Base-by-base conservation (phyloP, 2,888 invertebrate genomes). In the Anorthoa munda region DNA sequence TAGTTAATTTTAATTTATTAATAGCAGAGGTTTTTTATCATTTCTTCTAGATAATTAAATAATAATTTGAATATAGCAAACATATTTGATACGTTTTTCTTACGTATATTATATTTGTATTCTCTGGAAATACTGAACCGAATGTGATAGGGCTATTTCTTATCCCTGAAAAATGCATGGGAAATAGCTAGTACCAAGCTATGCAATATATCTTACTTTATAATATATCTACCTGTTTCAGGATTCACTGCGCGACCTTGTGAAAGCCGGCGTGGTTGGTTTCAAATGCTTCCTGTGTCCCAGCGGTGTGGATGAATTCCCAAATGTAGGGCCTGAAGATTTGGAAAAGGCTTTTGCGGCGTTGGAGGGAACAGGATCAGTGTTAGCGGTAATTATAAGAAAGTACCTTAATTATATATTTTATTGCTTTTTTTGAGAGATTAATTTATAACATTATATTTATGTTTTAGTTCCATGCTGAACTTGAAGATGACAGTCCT, bases 221-320 rank as follows among this genome's bases (percentile, higher is more conserved):
- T 45, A 56, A 31, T 23, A 53, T 21, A 13, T 2, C 45, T 21
- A 18, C 11, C 17, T 23, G 13, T 83, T 92, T 53, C 89, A 97
- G 97, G 93, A 95, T 79, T 97, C 97, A 1, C 91, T 98, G 45
- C 91, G 92, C 51, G 94, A 96, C 13, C 92, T 98, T 77, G 95
- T 98, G 1, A 92, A 96, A 13, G 97, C 97, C 67, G 98, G 98
- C 2, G 98, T 98, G 0, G 97, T 98, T 48, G 98, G 98, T 2
- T 97, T 98, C 85, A 98, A 98, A 93, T 98, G 98, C 89, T 98
- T 98, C 77, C 93, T 98, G 4, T 97, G 97, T 84, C 97, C 97
- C 0, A 97, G 97, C 76, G 97, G 98, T 2, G 96, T 97, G 0
- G 97, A 97, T 0, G 98, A 98, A 90, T 98, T 98, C 88, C 97